Evolutionary conservation across 2,113 vertebrate genomes (phyloP), one percentile per base, ranked within the genome.

Genomic region (Shinisaurus crocodilurus): DNA sequence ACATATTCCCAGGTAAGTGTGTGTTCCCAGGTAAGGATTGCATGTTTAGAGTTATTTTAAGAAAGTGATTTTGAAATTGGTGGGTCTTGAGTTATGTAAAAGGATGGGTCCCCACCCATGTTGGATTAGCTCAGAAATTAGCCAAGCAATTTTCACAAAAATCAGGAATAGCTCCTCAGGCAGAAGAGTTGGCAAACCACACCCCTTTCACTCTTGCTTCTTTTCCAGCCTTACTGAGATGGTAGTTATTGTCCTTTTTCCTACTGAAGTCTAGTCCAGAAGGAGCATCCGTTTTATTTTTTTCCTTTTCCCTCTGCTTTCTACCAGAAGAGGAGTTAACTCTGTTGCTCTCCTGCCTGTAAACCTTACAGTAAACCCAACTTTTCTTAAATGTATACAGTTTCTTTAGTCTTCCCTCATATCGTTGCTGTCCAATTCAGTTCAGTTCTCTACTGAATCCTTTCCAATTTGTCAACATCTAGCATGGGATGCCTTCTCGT

Each of bases 31-130:
- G n/a, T n/a, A n/a, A 50, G 48, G 48, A 50, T 50, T 50, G 48
- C 48, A 50, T 4, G 48, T 8, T 69, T 89, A 60, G 77, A 18
- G 4, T 48, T 95, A 87, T 89, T 94, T 90, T 85, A 69, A 0
- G 37, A 90, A 92, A 94, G 70, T 48, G 23, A 12, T 74, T 74
- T 86, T 15, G 75, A 16, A 74, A 86, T 50, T 12, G 5, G 34
- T 23, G 32, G 16, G 45, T 86, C 8, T 13, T 57, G 23, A 29
- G 29, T 60, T 45, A 57, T 57, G 79, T 6, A 63, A 40, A 45
- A 40, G 25, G 5, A 48, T 69, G 40, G 16, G 50, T 18, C 37
- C n/a, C 29, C 6, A 32, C 40, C 13, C 37, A 45, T 48, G 82
- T 18, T 40, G 40, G 16, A 40, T 43, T 43, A 50, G 50, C 9